Conservation (phyloP, 2,113 vertebrate species). For the Narcine bancroftii region DNA sequence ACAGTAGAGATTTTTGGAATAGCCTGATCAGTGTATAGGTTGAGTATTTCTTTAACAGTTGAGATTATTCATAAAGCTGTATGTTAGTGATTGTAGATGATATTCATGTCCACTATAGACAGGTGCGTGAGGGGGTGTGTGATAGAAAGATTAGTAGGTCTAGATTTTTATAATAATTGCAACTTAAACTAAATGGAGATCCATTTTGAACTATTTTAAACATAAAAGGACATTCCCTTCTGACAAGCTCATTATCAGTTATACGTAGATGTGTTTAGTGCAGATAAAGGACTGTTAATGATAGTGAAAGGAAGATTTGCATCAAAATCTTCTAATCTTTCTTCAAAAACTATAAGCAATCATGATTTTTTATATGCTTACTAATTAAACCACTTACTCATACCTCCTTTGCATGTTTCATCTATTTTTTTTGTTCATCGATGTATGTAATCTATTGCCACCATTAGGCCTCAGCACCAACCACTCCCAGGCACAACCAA, state of each 20-base stretch:
- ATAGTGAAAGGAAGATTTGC: not conserved
- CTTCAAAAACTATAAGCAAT: not conserved
- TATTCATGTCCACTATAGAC: not conserved
- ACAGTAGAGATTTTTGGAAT: not conserved
- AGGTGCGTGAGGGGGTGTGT: too few relatives aligned
- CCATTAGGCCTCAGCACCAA: not conserved
- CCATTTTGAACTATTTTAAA: conserved; percentile 18
- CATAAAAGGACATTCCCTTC: not conserved
- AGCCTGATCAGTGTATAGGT: not conserved
- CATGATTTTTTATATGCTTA: not conserved
- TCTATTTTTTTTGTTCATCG: not conserved
- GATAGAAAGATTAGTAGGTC: conserved; percentile 6
- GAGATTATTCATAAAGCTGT: not conserved
- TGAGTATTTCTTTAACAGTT: not conserved
- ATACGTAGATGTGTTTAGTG: not conserved
- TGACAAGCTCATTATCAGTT: conserved; percentile 3
- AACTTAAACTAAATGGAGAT: conserved; percentile 18
- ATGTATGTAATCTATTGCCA: not conserved
- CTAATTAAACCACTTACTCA: not conserved
- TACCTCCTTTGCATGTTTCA: not conserved
- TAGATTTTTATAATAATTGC: conserved; percentile 16
- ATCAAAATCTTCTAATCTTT: not conserved
- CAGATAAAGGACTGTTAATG: not conserved
- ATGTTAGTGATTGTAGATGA: not conserved
- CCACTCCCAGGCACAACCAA: not conserved